A percentile compares a stretch with the other conserved stretches of the same genome.
Conservation (phyloP, 2,113 vertebrate species). For the Rattus norvegicus region DNA sequence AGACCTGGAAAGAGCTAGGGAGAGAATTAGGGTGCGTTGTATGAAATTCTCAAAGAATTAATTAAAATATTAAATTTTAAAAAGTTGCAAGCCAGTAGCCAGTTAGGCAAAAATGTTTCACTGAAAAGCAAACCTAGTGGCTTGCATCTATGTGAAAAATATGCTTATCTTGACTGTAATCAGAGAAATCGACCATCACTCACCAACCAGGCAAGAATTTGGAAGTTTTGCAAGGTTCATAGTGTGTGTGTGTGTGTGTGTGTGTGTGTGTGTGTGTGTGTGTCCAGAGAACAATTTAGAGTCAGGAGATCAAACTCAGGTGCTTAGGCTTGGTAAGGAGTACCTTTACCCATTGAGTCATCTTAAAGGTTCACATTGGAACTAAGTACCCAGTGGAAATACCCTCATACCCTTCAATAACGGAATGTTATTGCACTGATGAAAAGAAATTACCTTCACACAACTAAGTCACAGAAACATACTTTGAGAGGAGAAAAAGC, state of each 20-base stretch:
- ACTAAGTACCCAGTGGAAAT: background rate
- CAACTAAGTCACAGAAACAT: background rate
- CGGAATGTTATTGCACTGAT: background rate
- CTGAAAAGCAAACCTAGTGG: background rate
- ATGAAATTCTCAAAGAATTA: background rate
- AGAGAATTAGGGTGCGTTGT: background rate
- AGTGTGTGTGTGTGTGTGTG: too few species aligned
- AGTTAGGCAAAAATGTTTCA: background rate
- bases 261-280: background rate
- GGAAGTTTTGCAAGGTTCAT: background rate
- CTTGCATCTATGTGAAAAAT: background rate
- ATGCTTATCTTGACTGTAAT: background rate
- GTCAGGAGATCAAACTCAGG: background rate
- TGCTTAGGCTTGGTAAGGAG: background rate
- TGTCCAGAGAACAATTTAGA: background rate
- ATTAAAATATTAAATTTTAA: background rate
- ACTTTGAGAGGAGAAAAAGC: slow-evolving; percentile 21
- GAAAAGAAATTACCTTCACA: slow-evolving; percentile 26
- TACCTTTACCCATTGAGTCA: background rate
- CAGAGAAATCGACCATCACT: slow-evolving; percentile 1
- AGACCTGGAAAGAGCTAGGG: background rate
- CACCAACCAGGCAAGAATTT: background rate
- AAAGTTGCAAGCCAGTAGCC: background rate
- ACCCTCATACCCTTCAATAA: background rate
- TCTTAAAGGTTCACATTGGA: background rate